Conservation (phyloP, 1,140 invertebrate species). For the Cherax destructor region DNA sequence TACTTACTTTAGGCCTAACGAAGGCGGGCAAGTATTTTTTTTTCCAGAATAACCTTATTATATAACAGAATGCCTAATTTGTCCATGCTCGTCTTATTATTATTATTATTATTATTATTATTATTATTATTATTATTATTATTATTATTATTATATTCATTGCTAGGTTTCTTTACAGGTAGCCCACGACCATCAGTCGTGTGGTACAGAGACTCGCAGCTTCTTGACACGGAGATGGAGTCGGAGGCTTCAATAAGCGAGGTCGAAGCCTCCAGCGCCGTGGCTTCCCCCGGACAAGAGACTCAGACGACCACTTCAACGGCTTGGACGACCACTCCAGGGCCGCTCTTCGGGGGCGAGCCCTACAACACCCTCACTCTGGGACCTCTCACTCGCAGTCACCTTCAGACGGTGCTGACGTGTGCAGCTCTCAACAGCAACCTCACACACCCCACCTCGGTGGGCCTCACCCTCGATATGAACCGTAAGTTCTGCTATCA, state of each 20-base stretch:
- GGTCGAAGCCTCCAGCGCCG: not conserved
- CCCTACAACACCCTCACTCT: conserved; percentile 39
- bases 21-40: too few species aligned
- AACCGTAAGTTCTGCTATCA: conserved; percentile 83
- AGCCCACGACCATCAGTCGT: not conserved
- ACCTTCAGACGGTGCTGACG: conserved; percentile 87
- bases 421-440: conserved; percentile 91
- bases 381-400: conserved; percentile 81
- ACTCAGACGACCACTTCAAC: not conserved
- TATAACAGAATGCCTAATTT: too few species aligned
- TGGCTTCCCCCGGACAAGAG: not conserved
- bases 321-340: not conserved
- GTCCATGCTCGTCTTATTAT: too few species aligned
- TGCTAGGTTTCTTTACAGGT: not conserved
- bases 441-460: conserved; percentile 83
- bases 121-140: too few species aligned
- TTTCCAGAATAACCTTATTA: too few species aligned
- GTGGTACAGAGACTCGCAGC: not conserved
- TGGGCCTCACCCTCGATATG: conserved; percentile 90
- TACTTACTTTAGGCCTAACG: too few species aligned
- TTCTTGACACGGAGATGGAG: not conserved
- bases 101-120: too few species aligned
- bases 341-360: not conserved
- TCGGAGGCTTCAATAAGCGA: not conserved
- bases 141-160: too few species aligned